Base-by-base conservation (phyloP, 2,113 vertebrate species). In the Polypterus bichir region DNA sequence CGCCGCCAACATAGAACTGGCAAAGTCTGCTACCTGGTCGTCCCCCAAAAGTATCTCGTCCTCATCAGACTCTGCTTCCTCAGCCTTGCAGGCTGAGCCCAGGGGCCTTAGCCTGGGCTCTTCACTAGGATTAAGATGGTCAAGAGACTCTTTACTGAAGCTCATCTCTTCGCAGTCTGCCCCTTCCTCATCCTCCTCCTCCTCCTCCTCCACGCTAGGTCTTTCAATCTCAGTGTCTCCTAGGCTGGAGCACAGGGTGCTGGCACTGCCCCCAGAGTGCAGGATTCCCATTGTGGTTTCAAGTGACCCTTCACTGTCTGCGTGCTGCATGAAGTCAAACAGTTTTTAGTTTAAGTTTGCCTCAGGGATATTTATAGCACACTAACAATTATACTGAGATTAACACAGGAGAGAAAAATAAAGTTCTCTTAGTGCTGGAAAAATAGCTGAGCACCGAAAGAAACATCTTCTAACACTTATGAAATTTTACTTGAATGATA, bases 21-120 rank as follows among this genome's bases (percentile, higher is more conserved):
- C 86, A 82, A 91, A 91, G 81, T 91, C 90, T 51, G 89, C 88
- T 96, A 96, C 94, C 94, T 97, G 91, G 76, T 93, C 87, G 47
- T 83, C 85, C 80, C 81, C 87, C 76, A 89, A 86, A 77, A 90
- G 80, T 74, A 81, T 79, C 77, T 89, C 87, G 54, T 91, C 88
- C 71, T 87, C 84, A 77, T 82, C 84, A 78, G 79, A 81, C 60
- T 83, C 83, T 59, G 68, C 81, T 69, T 66, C 11, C 65, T 74
- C 79, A 47, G 68, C 69, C 57, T 68, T 70, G 62, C 69, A 74
- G 63, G 78, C 76, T 64, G 71, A 72, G 76, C 78, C 71, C 57
- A 74, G 74, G 49, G 68, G 66, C 65, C 78, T 72, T 62, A 66
- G 66, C 27, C 66, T 73, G 55, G 66, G 68, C 68, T 84, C 68